Percentiles rank a stretch among this genome's conserved stretches.
These are phyloP conservation scores for Pontoporia blainvillei DNA, from an alignment of 2,113 vertebrate genomes.

Conservation along the genomic window DNA sequence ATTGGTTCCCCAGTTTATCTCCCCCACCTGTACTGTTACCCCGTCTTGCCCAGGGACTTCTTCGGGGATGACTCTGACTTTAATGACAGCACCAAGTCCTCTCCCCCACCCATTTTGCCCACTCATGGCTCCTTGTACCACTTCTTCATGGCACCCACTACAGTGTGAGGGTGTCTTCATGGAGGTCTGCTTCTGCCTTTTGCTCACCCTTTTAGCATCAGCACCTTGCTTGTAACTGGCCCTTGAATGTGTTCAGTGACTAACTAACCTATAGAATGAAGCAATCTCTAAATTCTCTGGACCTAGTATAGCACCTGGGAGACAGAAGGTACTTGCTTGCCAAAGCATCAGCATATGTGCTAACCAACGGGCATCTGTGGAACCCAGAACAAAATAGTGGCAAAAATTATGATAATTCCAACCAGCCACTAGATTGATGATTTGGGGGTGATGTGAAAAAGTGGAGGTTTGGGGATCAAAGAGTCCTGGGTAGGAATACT, in stretches of 20 bases:
- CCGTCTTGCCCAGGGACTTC: neutral
- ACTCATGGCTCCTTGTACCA: neutral
- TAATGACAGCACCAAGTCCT: neutral
- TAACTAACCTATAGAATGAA: neutral
- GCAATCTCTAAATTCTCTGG: neutral
- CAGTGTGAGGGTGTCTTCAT: neutral
- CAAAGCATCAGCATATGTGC: neutral
- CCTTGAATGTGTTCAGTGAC: neutral
- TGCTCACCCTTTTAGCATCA: neutral
- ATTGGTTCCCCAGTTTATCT: neutral
- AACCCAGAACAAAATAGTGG: neutral
- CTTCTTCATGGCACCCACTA: neutral
- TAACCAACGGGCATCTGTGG: neutral
- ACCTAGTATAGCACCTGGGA: neutral
- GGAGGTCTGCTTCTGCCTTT: neutral
- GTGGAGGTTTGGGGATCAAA: neutral
- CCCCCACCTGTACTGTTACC: neutral
- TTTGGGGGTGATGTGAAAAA: neutral
- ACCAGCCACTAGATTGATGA: neutral
- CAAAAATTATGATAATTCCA: neutral
- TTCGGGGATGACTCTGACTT: neutral
- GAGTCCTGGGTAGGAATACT: neutral
- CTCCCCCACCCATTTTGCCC: fast-evolving
- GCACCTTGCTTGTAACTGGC: neutral
- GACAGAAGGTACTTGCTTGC: neutral